Percentiles rank a stretch among this genome's conserved stretches.
These are phyloP conservation scores for Phenganax stokvisi DNA, from an alignment of 92 coral and sea anemone species.

Conservation along the genomic window DNA sequence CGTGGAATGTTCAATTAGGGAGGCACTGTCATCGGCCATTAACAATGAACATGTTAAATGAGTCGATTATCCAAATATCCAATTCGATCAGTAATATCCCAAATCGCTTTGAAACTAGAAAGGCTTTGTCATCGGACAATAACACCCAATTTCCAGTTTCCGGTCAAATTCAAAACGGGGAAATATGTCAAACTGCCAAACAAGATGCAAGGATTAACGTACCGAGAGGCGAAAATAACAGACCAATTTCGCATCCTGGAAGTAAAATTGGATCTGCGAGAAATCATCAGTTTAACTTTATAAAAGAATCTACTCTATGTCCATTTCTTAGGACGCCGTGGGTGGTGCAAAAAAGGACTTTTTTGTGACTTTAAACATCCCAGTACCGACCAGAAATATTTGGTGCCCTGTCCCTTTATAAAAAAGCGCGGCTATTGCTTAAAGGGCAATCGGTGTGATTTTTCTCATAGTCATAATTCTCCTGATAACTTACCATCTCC, in stretches of 20 bases:
- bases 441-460: slow-evolving; percentile 21
- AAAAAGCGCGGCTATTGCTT: slow-evolving; percentile 35
- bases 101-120: not conserved
- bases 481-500: too few relatives aligned
- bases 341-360: slow-evolving; percentile 37
- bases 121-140: not conserved
- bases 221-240: too few relatives aligned
- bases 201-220: not conserved
- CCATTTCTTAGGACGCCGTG: slow-evolving; percentile 36
- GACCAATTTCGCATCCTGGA: not conserved
- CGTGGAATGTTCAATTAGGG: not conserved
- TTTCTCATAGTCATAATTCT: not conserved
- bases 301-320: slow-evolving; percentile 20
- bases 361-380: slow-evolving; percentile 34
- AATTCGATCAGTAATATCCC: not conserved
- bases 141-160: not conserved
- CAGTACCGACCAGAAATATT: slow-evolving; percentile 20
- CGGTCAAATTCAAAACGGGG: not conserved
- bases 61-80: too few relatives aligned
- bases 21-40: not conserved
- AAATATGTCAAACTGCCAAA: not conserved
- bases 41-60: not conserved
- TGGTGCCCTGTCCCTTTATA: slow-evolving; percentile 30
- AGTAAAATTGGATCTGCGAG: not conserved
- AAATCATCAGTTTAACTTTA: not conserved